phyloP scores from a whole-genome alignment of 2,888 invertebrate species.

The Lissonota sp. region DNA sequence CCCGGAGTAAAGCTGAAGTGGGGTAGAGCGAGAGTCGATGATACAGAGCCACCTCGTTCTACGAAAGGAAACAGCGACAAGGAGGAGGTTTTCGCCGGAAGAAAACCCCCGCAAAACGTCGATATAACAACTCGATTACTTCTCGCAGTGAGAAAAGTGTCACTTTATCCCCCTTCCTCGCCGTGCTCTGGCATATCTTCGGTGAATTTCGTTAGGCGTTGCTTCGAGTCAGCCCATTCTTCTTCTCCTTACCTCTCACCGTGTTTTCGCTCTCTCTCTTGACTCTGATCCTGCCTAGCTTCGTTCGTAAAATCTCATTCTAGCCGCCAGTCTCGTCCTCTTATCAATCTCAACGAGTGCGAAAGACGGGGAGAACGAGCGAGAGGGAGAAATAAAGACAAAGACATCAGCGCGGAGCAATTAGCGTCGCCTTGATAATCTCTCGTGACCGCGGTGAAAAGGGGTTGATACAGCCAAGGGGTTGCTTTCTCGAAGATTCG shows the following conservation, averaged over 20 bases:
- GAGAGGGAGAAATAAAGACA: conserved; percentile 11
- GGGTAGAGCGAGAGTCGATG: conserved; percentile 26
- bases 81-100: conserved; percentile 51
- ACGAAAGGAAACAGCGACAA: conserved; percentile 51
- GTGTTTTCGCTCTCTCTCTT: conserved; percentile 11
- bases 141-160: conserved; percentile 74
- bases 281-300: conserved; percentile 29
- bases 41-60: conserved; percentile 33
- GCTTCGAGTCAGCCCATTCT: conserved; percentile 64
- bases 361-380: not conserved
- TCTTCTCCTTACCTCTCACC: conserved; percentile 30
- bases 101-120: conserved; percentile 73
- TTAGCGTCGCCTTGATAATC: conserved; percentile 58
- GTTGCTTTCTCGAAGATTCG: not conserved
- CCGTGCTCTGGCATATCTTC: conserved; percentile 72
- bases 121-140: conserved; percentile 81
- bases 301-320: conserved; percentile 30
- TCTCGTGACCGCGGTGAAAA: conserved; percentile 33
- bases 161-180: conserved; percentile 71
- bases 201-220: conserved; percentile 77
- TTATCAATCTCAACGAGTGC: conserved; percentile 52
- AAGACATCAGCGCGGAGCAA: conserved; percentile 51
- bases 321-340: conserved; percentile 45
- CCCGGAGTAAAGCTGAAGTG: not conserved
- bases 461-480: conserved; percentile 22